phyloP scores from a whole-genome alignment of 2,888 invertebrate species.

The Brachypalpus laphriformis region DNA sequence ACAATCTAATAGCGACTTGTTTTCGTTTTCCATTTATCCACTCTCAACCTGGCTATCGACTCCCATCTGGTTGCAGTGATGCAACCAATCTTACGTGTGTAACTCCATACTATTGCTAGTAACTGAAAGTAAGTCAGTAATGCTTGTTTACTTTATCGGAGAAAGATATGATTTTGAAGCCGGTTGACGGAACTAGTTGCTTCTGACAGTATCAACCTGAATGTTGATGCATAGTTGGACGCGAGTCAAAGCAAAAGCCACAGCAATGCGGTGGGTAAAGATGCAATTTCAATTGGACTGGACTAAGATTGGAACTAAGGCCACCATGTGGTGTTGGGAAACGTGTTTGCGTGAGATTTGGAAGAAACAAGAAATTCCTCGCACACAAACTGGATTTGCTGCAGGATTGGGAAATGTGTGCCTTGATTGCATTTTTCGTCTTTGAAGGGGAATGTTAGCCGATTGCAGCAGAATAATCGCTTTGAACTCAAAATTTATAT shows the following conservation, averaged over 20 bases:
- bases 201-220: constrained; percentile 15
- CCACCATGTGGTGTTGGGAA: constrained; percentile 29
- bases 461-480: constrained; percentile 45
- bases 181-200: constrained; percentile 26
- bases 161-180: constrained; percentile 37
- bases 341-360: constrained; percentile 46
- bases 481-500: constrained; percentile 59
- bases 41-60: neutral
- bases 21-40: constrained; percentile 37
- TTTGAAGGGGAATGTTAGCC: constrained; percentile 70
- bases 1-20: constrained; percentile 38
- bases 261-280: constrained; percentile 7
- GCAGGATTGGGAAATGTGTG: constrained; percentile 53
- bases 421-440: constrained; percentile 58
- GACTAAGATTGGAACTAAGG: constrained; percentile 53
- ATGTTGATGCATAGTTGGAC: constrained; percentile 20
- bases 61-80: constrained; percentile 33
- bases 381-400: constrained; percentile 29
- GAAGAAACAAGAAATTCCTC: constrained; percentile 14
- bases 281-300: constrained; percentile 26
- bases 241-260: constrained; percentile 31
- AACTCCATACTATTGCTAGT: constrained; percentile 35
- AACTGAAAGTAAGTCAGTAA: constrained; percentile 58
- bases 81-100: constrained; percentile 34
- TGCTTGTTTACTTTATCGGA: constrained; percentile 23